These are phyloP conservation scores for Arrhamphus sclerolepis DNA, from an alignment of 2,797 vertebrate genomes.

Conservation along the genomic window DNA sequence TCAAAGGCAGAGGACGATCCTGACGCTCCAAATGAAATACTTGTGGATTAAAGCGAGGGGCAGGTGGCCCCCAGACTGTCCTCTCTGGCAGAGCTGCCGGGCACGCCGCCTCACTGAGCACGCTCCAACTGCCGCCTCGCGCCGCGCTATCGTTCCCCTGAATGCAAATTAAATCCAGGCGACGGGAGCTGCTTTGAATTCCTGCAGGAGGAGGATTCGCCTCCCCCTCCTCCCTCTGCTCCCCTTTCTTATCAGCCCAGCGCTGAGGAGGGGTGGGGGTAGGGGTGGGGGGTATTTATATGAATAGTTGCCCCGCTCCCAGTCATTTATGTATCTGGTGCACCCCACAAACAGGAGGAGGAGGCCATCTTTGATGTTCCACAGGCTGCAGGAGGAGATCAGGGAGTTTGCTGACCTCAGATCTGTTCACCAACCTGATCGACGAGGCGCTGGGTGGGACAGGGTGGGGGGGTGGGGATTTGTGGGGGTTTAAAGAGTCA, in stretches of 20 bases:
- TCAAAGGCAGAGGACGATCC: slow-evolving; percentile 75
- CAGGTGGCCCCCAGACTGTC: slow-evolving; percentile 76
- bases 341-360: slow-evolving; percentile 55
- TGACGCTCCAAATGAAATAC: slow-evolving; percentile 68
- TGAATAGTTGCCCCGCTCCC: slow-evolving; percentile 65
- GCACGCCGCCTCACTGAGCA: slow-evolving; percentile 62
- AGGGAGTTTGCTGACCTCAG: slow-evolving; percentile 21
- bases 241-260: slow-evolving; percentile 51
- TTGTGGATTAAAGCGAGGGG: slow-evolving; percentile 66
- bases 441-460: neutral
- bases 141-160: slow-evolving; percentile 39
- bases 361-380: slow-evolving; percentile 70
- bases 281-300: slow-evolving; percentile 64
- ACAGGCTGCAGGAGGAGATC: slow-evolving; percentile 14
- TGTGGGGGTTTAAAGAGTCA: too few species aligned
- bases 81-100: slow-evolving; percentile 69
- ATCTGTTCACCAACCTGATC: slow-evolving; percentile 14
- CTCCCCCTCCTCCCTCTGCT: slow-evolving; percentile 15
- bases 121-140: slow-evolving; percentile 30
- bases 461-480: too few species aligned
- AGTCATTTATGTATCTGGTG: slow-evolving; percentile 70
- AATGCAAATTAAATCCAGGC: slow-evolving; percentile 70
- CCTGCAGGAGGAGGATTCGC: slow-evolving; percentile 54
- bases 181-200: slow-evolving; percentile 46
- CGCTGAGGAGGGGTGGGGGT: slow-evolving; percentile 41